Evolutionary conservation across 2,797 vertebrate species (phyloP), one percentile per base, ranked within the genome.

Genomic region (Chromis chromis): DNA sequence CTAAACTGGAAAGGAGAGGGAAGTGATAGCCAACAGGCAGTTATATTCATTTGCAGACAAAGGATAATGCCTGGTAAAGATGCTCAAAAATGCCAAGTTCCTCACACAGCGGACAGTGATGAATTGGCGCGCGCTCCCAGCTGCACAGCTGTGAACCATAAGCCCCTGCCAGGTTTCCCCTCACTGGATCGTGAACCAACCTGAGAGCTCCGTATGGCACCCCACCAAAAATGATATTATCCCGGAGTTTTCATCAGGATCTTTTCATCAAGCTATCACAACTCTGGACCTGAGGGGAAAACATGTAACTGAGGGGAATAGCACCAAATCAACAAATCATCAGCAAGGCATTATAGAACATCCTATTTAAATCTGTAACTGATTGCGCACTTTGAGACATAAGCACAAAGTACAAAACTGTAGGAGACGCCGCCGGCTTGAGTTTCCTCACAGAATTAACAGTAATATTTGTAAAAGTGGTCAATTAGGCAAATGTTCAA

Each of bases 231-330:
- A 90, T 87, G 28, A 93, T 91, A 91, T 92, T 93, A 92, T 92
- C 89, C 91, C 75, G 76, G 75, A 88, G 76, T 92, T 94, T 94
- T 92, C 92, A 91, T 92, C 87, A 88, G 86, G 88, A 86, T 79
- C 91, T 92, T 92, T 93, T 94, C 88, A 91, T 93, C 91, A 91
- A 86, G 84, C 79, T 86, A 88, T 91, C 89, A 89, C 82, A 84
- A 79, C 78, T 59, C 64, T 76, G 83, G 84, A 87, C 86, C 87
- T 65, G 71, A 79, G 79, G 73, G 86, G 85, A 78, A 90, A 87
- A 89, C 82, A 70, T 82, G 71, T 69, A 85, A 83, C 78, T 58
- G 76, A 65, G 78, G 85, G 86, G 82, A 90, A 91, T 83, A 86
- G 84, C 87, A 90, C 85, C 88, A 81, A 89, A 88, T 91, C 89